Base-by-base conservation (phyloP, 2,888 invertebrate genomes). In the Monochamus alternatus region DNA sequence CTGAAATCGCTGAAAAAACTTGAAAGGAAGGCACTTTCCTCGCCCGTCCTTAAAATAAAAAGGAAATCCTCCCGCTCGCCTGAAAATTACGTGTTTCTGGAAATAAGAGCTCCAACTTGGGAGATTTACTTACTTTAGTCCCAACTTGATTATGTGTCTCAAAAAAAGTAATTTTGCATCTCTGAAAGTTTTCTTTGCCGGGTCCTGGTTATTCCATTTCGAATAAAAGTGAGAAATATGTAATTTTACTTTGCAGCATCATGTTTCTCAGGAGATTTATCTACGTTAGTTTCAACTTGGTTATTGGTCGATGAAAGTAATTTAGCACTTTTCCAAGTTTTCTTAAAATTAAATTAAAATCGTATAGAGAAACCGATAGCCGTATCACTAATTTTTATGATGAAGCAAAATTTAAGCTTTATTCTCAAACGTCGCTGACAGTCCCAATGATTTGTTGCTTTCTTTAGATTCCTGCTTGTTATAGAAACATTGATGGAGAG, bases 21-120 rank as follows among this genome's bases (percentile, higher is more conserved):
- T 69, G 59, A 70, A 74, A 64, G 65, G 31, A 70, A 65, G 58
- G 38, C 69, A 69, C 65, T 70, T 69, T 70, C 58, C 52, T 58
- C 52, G 44, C 52, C 44, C 44, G 62, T 30, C 51, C 59, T 55
- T 44, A 10, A 30, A 68, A 68, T 68, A 55, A 55, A 47, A 64
- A 64, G 62, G 68, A 69, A 68, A 63, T 60, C 47, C 62, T 73
- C 60, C 38, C 67, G 10, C 30, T 22, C 10, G 32, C 12, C 14
- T 43, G 22, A 47, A 43, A 64, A 64, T 47, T 64, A 47, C 47
- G 44, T 47, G 64, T 64, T 64, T 31, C 47, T 51, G 31, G 64
- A 64, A 64, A 47, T 47, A 64, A 64, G 44, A 43, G 8, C 22
- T 44, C 14, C 44, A 44, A 63, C 63, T 63, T 62, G 22, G 22